phyloP scores from a whole-genome alignment of 1,140 invertebrate genomes.

The Holcopasites calliopsidis region DNA sequence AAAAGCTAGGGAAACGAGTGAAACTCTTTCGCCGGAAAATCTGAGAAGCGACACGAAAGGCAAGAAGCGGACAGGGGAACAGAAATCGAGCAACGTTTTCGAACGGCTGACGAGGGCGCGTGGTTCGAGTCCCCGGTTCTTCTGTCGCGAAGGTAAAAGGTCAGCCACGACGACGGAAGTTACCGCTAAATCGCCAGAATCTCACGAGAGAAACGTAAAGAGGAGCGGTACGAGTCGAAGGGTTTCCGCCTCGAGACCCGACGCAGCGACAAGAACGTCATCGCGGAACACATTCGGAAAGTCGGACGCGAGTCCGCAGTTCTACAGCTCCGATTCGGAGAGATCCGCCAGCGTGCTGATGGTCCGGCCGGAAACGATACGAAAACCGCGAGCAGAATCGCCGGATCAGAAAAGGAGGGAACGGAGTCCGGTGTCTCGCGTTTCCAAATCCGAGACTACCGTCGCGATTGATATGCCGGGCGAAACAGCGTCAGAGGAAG shows the following conservation, averaged over 20 bases:
- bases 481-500: not conserved
- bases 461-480: too few species aligned
- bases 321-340: not conserved
- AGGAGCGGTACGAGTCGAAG: not conserved
- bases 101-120: not conserved
- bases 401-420: not conserved
- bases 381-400: not conserved
- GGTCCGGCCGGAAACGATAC: slow-evolving; percentile 6
- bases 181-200: not conserved
- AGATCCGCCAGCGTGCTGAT: slow-evolving; percentile 17
- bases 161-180: not conserved
- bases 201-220: not conserved
- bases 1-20: too few species aligned
- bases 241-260: not conserved
- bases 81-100: not conserved
- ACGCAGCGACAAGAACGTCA: not conserved
- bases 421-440: too few species aligned
- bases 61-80: not conserved
- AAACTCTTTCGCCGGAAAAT: not conserved
- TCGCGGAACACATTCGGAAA: not conserved
- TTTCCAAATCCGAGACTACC: too few species aligned
- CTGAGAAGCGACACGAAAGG: not conserved
- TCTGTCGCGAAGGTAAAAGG: not conserved
- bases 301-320: slow-evolving; percentile 8
- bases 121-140: slow-evolving; percentile 25